Percentiles rank a stretch among this genome's conserved stretches.
Conservation (phyloP, 2,888 invertebrate genomes). For the Oscheius onirici region DNA sequence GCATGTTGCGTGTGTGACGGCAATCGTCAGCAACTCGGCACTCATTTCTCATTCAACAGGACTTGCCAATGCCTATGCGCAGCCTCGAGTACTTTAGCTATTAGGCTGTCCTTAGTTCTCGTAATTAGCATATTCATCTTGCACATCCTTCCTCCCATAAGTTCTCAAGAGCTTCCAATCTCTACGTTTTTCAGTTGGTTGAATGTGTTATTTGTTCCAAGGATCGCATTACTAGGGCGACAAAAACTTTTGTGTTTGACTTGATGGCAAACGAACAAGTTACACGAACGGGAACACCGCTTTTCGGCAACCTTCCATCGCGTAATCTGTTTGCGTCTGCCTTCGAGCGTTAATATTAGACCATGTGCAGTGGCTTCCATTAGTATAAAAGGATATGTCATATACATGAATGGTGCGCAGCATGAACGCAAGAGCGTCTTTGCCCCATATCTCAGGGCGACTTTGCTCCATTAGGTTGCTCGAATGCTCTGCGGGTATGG, state of each 20-base stretch:
- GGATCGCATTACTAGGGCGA: too few relatives aligned
- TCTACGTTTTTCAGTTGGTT: too few relatives aligned
- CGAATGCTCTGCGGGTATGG: neutral
- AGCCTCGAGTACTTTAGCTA: conserved; percentile 23
- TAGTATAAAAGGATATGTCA: conserved; percentile 33
- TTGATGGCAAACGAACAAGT: neutral
- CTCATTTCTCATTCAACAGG: conserved; percentile 33
- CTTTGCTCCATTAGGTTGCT: conserved; percentile 1
- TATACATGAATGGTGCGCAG: conserved; percentile 28
- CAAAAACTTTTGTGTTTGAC: too few relatives aligned
- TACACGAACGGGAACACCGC: conserved; percentile 1
- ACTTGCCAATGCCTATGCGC: conserved; percentile 26
- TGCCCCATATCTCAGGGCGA: neutral
- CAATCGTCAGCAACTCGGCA: conserved; percentile 29
- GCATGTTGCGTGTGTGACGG: conserved; percentile 24
- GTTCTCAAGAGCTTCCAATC: too few relatives aligned
- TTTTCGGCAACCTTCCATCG: conserved; percentile 15
- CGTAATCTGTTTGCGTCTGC: conserved; percentile 30
- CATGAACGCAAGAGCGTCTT: conserved; percentile 20
- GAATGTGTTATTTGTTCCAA: too few relatives aligned
- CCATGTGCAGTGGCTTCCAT: conserved; percentile 24
- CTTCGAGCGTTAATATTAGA: conserved; percentile 30
- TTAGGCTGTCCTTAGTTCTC: conserved; percentile 11
- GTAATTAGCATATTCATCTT: conserved; percentile 24
- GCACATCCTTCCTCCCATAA: too few relatives aligned